Base-by-base conservation (phyloP, 2,113 vertebrate species). In the Urocynchramus pylzowi region DNA sequence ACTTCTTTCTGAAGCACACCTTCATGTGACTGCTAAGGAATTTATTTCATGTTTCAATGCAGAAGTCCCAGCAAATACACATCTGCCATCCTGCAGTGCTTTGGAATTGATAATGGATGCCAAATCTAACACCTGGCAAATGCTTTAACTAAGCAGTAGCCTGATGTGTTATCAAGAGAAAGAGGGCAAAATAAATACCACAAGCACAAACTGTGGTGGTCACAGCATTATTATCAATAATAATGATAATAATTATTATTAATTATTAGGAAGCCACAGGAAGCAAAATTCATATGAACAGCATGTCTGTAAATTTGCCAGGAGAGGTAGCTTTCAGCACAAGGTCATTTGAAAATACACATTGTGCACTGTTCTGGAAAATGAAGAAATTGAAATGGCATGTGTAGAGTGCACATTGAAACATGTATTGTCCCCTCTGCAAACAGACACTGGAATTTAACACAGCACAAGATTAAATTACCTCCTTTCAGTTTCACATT, bases 401-500 rank as follows among this genome's bases (percentile, higher is more conserved):
- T 2, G 10, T 50, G 45, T 42, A 35, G 81, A 64, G 57, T 42
- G 47, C 27, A 50, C 45, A 47, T 0, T 30, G 45, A 64, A 92
- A 68, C 56, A 69, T 9, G 7, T 76, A 68, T 3, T 69, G 16
- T 17, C 18, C 31, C 26, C 84, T 85, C 75, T 65, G 59, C 52
- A 60, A 50, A 92, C 2, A 80, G 78, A 8, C 24, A 50, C 4
- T 50, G 59, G 59, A 61, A 73, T n/a, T 44, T 14, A 73, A 67
- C 30, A 57, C 20, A 52, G 82, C 53, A 39, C 65, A 78, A 74
- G 60, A 52, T 18, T 31, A 65, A 89, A 83, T 97, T 97, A 99
- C 99, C 99, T 99, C 95, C 99, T 99, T 96, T 99, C 99, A 5
- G 99, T 99, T 98, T 99, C 99, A 97, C 99, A 99, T 91, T 98